Conservation (phyloP, 2,113 vertebrate species). For the Microtus oregoni region DNA sequence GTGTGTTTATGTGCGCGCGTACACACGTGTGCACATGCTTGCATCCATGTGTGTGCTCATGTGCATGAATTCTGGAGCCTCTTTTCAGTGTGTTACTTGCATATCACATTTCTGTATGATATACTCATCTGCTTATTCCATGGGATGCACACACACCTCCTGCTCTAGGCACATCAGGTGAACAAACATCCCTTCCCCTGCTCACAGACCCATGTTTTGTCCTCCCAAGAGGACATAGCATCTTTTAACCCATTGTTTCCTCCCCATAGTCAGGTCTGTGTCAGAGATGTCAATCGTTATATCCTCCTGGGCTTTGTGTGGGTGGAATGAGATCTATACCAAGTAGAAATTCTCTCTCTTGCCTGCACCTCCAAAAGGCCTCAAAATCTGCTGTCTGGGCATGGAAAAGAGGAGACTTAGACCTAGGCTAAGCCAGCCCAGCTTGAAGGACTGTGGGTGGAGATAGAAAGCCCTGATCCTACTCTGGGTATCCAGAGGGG, state of each 20-base stretch:
- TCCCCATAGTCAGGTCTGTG: neutral
- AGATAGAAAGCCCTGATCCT: neutral
- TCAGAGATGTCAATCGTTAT: neutral
- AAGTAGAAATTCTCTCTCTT: neutral
- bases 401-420: neutral
- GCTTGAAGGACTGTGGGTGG: neutral
- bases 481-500: neutral
- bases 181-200: neutral
- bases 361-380: neutral
- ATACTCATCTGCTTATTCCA: neutral
- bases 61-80: neutral
- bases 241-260: neutral
- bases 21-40: fast-evolving
- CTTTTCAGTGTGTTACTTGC: neutral
- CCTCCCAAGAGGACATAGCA: neutral
- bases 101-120: neutral
- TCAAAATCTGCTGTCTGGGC: neutral
- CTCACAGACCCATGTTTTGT: neutral
- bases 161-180: neutral
- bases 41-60: neutral
- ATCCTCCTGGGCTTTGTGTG: neutral
- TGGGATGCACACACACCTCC: neutral
- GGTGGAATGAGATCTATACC: neutral
- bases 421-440: conserved; percentile 19
- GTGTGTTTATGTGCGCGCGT: no score